phyloP scores from a whole-genome alignment of 1,140 invertebrate genomes.

The Brachionus koreanus region DNA sequence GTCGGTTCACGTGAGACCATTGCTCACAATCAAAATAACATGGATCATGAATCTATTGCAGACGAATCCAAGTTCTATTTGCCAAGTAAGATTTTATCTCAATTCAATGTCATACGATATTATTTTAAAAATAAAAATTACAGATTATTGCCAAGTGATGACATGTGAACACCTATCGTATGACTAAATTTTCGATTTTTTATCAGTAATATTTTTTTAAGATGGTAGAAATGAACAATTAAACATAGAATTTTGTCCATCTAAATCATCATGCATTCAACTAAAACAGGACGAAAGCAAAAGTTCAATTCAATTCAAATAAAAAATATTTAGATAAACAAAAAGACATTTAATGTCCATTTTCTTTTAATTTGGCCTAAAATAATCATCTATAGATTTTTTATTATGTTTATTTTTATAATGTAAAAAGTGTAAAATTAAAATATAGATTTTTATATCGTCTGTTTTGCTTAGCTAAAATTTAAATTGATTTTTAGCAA shows the following conservation, averaged over 20 bases:
- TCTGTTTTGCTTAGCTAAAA: neutral
- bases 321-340: neutral
- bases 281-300: neutral
- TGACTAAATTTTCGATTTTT: constrained; percentile 1
- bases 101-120: neutral
- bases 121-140: neutral
- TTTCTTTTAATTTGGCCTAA: constrained; percentile 8
- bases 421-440: neutral
- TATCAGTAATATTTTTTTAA: neutral
- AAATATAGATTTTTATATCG: neutral
- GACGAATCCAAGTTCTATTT: neutral
- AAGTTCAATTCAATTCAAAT: neutral
- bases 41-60: neutral
- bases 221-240: neutral
- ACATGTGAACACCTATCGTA: neutral
- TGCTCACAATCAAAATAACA: neutral
- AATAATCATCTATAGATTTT: neutral
- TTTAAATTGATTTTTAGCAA: neutral
- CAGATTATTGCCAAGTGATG: neutral
- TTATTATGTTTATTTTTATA: neutral
- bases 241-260: neutral
- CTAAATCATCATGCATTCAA: neutral
- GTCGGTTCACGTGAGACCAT: neutral
- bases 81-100: neutral
- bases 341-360: neutral